Percentiles rank a stretch among this genome's conserved stretches.
Evolutionary conservation across 2,797 vertebrate species (phyloP).

Genomic region (Rallus crepitans): DNA sequence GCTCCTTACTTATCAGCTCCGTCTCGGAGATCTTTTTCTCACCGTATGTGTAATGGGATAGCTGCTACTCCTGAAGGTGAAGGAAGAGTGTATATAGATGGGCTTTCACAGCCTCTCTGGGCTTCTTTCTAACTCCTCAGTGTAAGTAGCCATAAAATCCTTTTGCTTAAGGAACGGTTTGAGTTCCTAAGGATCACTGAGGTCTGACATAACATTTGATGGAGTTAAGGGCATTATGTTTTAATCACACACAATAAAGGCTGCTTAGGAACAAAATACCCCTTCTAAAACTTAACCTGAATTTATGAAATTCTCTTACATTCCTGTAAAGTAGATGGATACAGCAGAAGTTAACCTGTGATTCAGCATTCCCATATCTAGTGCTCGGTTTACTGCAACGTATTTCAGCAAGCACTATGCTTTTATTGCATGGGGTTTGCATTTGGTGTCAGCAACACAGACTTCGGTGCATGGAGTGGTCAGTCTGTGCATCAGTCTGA

Average conservation of each 20-base stretch:
- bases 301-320: neutral
- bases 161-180: neutral
- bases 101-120: neutral
- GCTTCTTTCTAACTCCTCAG: neutral
- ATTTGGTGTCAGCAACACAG: accelerated
- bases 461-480: accelerated
- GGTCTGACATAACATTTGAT: neutral
- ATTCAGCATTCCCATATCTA: neutral
- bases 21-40: neutral
- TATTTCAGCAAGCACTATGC: neutral
- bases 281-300: neutral
- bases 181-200: neutral
- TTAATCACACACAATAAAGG: neutral
- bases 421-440: neutral
- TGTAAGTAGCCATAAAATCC: neutral
- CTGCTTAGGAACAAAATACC: neutral
- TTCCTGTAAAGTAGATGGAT: neutral
- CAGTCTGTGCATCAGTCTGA: accelerated
- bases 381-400: neutral
- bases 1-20: constrained; percentile 14
- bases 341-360: neutral
- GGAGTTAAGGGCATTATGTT: neutral
- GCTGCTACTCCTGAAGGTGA: constrained; percentile 3
- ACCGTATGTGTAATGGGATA: neutral
- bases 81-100: neutral